Conservation (phyloP, 1,140 invertebrate genomes). For the Drosophila jambulina region DNA sequence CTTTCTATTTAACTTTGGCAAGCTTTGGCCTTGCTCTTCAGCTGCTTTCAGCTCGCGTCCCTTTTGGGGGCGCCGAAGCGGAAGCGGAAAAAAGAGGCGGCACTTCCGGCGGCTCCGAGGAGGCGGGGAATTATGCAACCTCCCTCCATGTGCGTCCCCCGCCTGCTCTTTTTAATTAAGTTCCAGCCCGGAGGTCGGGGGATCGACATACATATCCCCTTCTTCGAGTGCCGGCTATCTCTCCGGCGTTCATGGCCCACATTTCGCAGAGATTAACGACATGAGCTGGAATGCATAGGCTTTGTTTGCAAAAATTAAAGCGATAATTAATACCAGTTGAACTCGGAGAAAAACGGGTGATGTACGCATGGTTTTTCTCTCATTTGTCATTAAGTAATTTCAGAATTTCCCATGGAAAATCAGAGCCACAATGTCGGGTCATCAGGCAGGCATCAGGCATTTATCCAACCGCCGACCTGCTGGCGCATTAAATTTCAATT, state of each 20-base stretch:
- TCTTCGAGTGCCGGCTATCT: neutral
- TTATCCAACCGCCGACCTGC: neutral
- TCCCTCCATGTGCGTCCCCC: neutral
- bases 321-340: neutral
- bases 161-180: slow-evolving; percentile 11
- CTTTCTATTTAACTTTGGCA: slow-evolving; percentile 35
- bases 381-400: slow-evolving; percentile 1
- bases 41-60: slow-evolving; percentile 27
- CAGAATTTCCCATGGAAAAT: neutral
- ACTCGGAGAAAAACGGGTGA: neutral
- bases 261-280: slow-evolving; percentile 44
- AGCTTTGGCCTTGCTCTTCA: slow-evolving; percentile 42
- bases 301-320: slow-evolving; percentile 9
- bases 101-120: slow-evolving; percentile 1
- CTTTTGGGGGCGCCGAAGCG: slow-evolving; percentile 57
- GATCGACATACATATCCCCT: neutral
- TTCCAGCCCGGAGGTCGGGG: neutral
- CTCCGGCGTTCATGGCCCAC: neutral
- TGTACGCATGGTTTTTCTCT: neutral
- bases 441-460: neutral
- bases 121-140: slow-evolving; percentile 1
- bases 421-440: neutral
- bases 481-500: slow-evolving; percentile 1
- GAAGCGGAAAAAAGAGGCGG: slow-evolving; percentile 46
- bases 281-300: slow-evolving; percentile 19